Conservation (phyloP, 2,797 vertebrate genomes). For the Amazona finschi region DNA sequence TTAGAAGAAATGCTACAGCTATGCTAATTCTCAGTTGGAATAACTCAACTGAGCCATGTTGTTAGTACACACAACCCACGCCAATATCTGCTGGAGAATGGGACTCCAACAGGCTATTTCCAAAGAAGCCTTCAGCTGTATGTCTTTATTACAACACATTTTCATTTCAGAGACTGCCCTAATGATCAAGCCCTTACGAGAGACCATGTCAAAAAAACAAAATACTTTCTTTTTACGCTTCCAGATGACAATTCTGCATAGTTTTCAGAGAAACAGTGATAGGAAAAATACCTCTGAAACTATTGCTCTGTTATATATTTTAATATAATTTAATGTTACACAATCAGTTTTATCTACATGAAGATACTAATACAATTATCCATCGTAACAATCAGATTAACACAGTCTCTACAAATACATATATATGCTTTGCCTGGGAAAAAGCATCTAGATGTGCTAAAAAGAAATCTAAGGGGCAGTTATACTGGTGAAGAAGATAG, state of each 20-base stretch:
- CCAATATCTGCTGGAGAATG: background rate
- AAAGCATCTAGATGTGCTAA: background rate
- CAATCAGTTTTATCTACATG: background rate
- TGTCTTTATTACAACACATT: background rate
- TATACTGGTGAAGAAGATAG: background rate
- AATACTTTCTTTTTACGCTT: background rate
- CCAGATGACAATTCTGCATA: background rate
- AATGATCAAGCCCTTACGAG: background rate
- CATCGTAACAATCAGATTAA: background rate
- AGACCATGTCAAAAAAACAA: fast-evolving
- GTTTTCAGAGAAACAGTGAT: background rate
- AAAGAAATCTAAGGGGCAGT: background rate
- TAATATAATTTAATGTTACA: background rate
- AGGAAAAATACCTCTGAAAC: background rate
- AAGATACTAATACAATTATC: background rate
- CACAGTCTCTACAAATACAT: background rate
- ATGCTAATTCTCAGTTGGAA: background rate
- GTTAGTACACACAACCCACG: background rate
- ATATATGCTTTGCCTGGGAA: background rate
- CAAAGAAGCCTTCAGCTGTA: background rate
- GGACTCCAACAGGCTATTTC: background rate
- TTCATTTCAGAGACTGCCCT: background rate
- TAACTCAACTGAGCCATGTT: background rate
- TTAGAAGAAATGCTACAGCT: background rate
- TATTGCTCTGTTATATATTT: background rate